Evolutionary conservation across 1,140 invertebrate genomes (phyloP), one percentile per base, ranked within the genome.

Genomic region (Drosophila burlai): DNA sequence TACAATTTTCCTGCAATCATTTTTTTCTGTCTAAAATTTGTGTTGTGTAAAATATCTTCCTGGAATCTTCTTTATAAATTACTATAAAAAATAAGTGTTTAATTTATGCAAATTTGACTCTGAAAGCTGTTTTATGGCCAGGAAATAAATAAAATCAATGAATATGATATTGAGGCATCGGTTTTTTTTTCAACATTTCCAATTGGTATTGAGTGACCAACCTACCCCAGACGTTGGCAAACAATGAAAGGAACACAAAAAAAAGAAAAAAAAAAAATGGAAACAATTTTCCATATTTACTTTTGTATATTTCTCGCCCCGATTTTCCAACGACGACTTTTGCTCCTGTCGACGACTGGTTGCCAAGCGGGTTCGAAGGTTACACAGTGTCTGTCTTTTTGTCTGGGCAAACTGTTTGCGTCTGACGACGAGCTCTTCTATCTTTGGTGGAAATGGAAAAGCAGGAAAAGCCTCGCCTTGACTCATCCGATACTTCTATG

Each of bases 241-340:
- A 87, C 79, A 87, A 73, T 52, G 16, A 43, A 55, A 71, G 40
- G 45, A 73, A 24, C 21, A 15, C 26, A 59, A 38, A 26, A 50
- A 26, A 50, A n/a, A n/a, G n/a, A 52, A 4, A 1, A 16, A 24
- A 15, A 31, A 42, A 16, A 16, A 26, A 67, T 83, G 67, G 61
- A 69, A 78, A 72, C 84, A 81, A 71, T 89, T 89, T 87, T 59
- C 83, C 68, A 83, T 87, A 84, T 89, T 84, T 87, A 89, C 81
- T 81, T 78, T 81, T 77, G 59, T 77, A 61, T 87, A 82, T 79
- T 72, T 63, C 74, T 75, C 72, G 58, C 36, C 74, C 75, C 64
- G 66, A 59, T 43, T 74, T 47, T 43, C 66, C 52, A 40, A 38
- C 24, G 47, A 34, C 45, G 29, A 47, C 58, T 65, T 40, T 21